A percentile compares a stretch with the other conserved stretches of the same genome.
Conservation (phyloP, 2,797 vertebrate genomes). For the Distichodus sexfasciatus region DNA sequence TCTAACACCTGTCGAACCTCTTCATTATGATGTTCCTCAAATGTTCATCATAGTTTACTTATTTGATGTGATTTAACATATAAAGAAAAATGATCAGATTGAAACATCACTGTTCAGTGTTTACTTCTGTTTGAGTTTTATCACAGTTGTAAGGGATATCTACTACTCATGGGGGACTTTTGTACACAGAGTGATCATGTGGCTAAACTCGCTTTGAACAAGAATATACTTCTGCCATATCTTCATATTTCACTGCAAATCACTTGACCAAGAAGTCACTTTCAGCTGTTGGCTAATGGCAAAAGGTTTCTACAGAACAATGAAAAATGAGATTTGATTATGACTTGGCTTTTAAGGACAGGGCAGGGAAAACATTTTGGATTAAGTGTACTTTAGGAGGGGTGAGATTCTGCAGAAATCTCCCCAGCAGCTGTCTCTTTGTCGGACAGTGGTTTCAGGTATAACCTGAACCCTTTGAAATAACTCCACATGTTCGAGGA, state of each 20-base stretch:
- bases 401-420: conserved; percentile 57
- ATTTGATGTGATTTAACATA: no score
- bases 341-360: conserved; percentile 53
- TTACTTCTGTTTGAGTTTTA: no score
- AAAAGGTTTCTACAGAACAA: conserved; percentile 61
- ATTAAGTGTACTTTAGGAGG: conserved; percentile 63
- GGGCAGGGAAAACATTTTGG: conserved; percentile 62
- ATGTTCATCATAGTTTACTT: no score
- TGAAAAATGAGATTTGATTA: conserved; percentile 68
- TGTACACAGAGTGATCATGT: not conserved
- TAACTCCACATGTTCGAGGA: conserved; percentile 55
- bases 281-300: conserved; percentile 58
- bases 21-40: no score
- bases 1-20: no score
- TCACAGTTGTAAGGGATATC: no score
- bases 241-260: conserved; percentile 12
- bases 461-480: conserved; percentile 63
- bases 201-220: not conserved
- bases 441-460: conserved; percentile 57
- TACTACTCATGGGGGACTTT: no score
- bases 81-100: no score
- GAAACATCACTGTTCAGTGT: no score
- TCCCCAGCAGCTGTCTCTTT: conserved; percentile 65
- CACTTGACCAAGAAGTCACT: conserved; percentile 50
- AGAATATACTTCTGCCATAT: conserved; percentile 12